Conservation (phyloP, 2,888 invertebrate species). For the Peribatodes rhomboidaria region DNA sequence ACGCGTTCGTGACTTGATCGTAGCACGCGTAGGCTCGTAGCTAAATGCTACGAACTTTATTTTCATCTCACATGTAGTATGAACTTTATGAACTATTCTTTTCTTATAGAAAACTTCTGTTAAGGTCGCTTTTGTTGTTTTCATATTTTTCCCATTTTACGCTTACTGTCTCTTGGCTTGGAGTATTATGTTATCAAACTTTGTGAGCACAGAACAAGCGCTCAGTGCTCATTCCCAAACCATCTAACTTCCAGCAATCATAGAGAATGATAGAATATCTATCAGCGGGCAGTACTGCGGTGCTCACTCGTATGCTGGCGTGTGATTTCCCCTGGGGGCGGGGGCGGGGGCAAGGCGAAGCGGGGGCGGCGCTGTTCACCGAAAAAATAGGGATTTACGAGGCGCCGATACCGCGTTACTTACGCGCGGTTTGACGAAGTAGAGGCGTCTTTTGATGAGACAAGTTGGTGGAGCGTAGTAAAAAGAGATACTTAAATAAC, state of each 20-base stretch:
- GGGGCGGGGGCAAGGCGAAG: no score
- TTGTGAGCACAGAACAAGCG: background rate
- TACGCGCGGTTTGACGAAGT: slow-evolving; percentile 10
- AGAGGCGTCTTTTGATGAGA: background rate
- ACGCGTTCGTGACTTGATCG: background rate
- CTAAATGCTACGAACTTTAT: background rate
- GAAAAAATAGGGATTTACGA: slow-evolving; percentile 25
- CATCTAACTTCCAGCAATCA: slow-evolving; percentile 5
- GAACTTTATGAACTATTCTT: background rate
- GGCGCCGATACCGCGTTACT: slow-evolving; percentile 9
- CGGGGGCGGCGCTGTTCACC: slow-evolving; percentile 4
- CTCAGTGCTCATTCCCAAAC: background rate
- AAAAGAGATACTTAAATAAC: background rate
- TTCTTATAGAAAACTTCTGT: no score
- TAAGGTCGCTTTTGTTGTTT: no score
- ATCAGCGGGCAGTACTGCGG: background rate
- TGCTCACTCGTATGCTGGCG: slow-evolving; percentile 16
- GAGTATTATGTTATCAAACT: background rate
- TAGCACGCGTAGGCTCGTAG: slow-evolving; percentile 1
- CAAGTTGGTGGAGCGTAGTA: background rate
- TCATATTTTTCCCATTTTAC: no score
- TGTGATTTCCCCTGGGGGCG: slow-evolving; percentile 25
- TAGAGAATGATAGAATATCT: slow-evolving; percentile 24
- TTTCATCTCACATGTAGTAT: background rate
- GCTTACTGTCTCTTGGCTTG: background rate